A percentile compares a stretch with the other conserved stretches of the same genome.
Conservation (phyloP, 23 tunicate species). For the Ciona savignyi region DNA sequence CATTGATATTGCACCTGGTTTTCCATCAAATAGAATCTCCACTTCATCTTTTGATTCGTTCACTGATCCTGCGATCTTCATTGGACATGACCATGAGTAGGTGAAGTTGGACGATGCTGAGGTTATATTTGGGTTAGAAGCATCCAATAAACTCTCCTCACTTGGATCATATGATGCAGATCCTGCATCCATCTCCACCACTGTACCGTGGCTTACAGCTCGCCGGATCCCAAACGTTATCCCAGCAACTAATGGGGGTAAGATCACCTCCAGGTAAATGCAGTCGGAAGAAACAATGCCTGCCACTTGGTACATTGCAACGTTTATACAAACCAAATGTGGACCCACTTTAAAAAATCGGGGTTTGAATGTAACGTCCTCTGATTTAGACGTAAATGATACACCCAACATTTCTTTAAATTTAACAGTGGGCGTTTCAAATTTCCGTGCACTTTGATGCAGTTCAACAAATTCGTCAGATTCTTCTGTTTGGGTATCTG, state of each 20-base stretch:
- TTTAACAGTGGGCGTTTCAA: constrained; percentile 3
- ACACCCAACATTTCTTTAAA: constrained; percentile 11
- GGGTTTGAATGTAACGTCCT: constrained; percentile 32
- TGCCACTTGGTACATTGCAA: constrained; percentile 55
- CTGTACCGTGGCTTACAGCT: constrained; percentile 46
- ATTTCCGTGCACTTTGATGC: constrained; percentile 20
- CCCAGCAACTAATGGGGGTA: constrained; percentile 63
- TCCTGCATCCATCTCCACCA: constrained; percentile 34
- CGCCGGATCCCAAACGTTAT: constrained; percentile 41
- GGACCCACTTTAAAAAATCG: constrained; percentile 43
- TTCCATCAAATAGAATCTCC: background rate
- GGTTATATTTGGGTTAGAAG: background rate
- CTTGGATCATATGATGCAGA: constrained; percentile 81
- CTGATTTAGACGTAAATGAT: constrained; percentile 35
- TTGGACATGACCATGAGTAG: constrained; percentile 43
- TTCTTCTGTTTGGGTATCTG: background rate
- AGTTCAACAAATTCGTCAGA: constrained; percentile 13
- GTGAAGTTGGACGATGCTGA: constrained; percentile 1
- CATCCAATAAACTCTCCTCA: constrained; percentile 1
- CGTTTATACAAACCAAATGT: constrained; percentile 57
- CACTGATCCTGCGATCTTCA: background rate
- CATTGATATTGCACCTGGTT: no score
- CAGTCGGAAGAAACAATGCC: constrained; percentile 61
- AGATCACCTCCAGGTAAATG: constrained; percentile 31
- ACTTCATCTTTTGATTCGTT: background rate